These are phyloP conservation scores for Sceloporus undulatus DNA, from an alignment of 2,113 vertebrate genomes.

Conservation along the genomic window DNA sequence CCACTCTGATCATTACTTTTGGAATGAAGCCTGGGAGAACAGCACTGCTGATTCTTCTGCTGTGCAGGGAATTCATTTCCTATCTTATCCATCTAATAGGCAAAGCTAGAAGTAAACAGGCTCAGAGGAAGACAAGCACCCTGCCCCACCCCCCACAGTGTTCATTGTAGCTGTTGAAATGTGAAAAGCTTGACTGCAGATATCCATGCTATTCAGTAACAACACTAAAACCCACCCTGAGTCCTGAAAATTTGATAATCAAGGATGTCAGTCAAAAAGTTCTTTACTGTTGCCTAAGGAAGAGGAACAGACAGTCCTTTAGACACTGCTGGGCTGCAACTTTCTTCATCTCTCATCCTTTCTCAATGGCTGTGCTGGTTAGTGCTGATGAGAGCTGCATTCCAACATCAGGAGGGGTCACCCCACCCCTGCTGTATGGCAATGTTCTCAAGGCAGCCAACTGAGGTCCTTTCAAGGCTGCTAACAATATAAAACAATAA, in stretches of 20 bases:
- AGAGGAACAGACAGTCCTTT: neutral
- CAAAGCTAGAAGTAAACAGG: conserved; percentile 66
- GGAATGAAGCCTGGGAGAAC: conserved; percentile 54
- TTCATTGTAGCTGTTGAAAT: conserved; percentile 50
- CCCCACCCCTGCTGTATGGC: too few species aligned
- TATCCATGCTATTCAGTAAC: conserved; percentile 25
- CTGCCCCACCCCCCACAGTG: neutral
- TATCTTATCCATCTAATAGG: conserved; percentile 45
- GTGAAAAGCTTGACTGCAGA: conserved; percentile 31
- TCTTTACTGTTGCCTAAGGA: conserved; percentile 17
- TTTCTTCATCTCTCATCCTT: neutral
- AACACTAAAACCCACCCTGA: conserved; percentile 26
- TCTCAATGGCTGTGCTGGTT: neutral
- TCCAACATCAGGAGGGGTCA: neutral
- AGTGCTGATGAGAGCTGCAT: neutral
- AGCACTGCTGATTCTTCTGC: conserved; percentile 43
- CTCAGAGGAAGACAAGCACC: conserved; percentile 39
- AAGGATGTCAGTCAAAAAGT: conserved; percentile 33
- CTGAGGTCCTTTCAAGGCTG: too few species aligned
- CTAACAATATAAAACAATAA: too few species aligned
- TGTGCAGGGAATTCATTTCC: conserved; percentile 60
- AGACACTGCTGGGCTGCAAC: neutral
- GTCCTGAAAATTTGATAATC: neutral
- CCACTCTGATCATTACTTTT: conserved; percentile 65
- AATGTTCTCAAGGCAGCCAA: too few species aligned